phyloP scores from a whole-genome alignment of 2,888 invertebrate genomes.

The Arge pagana region DNA sequence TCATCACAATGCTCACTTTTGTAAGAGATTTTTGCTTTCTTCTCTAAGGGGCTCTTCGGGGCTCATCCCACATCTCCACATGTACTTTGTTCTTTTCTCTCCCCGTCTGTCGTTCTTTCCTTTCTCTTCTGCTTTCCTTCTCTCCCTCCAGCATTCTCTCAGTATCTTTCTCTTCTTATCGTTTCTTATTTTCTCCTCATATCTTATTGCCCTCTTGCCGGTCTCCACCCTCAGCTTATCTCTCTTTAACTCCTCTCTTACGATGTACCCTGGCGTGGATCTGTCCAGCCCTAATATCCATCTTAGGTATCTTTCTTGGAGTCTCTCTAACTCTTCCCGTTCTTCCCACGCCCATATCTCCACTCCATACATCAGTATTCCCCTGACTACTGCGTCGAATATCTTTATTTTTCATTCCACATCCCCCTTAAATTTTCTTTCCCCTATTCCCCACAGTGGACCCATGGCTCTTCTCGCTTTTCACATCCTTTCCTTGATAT shows the following conservation, averaged over 20 bases:
- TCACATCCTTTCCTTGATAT: constrained; percentile 1
- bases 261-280: constrained; percentile 15
- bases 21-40: constrained; percentile 16
- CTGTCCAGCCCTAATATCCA: constrained; percentile 20
- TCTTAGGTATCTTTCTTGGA: constrained; percentile 14
- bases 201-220: neutral
- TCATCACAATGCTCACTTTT: no score
- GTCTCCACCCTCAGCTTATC: constrained; percentile 7
- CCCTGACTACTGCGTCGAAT: constrained; percentile 10
- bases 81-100: constrained; percentile 11
- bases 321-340: constrained; percentile 1
- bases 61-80: constrained; percentile 23
- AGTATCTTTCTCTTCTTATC: neutral
- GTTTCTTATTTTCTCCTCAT: neutral
- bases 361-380: constrained; percentile 18
- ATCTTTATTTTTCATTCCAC: neutral
- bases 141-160: constrained; percentile 7
- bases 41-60: constrained; percentile 18
- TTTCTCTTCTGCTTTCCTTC: neutral
- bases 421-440: constrained; percentile 15
- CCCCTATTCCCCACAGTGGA: constrained; percentile 16
- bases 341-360: constrained; percentile 22
- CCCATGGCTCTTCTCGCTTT: constrained; percentile 20
- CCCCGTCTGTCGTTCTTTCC: neutral
- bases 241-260: constrained; percentile 17